phyloP scores from a whole-genome alignment of 2,888 invertebrate species.

The Dorcus parallelipipedus region DNA sequence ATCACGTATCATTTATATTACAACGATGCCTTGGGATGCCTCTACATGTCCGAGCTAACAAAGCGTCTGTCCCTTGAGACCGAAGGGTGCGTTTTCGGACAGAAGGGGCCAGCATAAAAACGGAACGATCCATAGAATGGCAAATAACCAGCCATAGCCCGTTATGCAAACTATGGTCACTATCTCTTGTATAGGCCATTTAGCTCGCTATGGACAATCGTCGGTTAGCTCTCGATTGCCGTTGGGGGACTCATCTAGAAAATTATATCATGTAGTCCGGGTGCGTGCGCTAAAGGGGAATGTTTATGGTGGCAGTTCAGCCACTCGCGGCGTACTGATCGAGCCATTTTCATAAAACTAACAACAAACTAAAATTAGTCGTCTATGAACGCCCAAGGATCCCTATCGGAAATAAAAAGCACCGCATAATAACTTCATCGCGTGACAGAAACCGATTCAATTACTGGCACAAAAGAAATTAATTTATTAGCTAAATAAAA shows the following conservation, averaged over 20 bases:
- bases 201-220: conserved; percentile 45
- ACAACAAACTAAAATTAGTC: conserved; percentile 40
- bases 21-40: conserved; percentile 26
- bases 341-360: conserved; percentile 46
- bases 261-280: conserved; percentile 42
- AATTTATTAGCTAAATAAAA: not conserved
- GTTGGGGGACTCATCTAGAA: conserved; percentile 41
- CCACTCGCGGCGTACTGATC: conserved; percentile 45
- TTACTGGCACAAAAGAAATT: not conserved
- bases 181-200: conserved; percentile 45
- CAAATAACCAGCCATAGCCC: conserved; percentile 40
- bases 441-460: not conserved
- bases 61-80: conserved; percentile 6
- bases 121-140: conserved; percentile 44
- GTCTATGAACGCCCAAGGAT: conserved; percentile 5
- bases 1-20: conserved; percentile 47
- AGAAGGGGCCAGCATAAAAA: conserved; percentile 43
- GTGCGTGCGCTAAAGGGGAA: conserved; percentile 40
- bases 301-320: conserved; percentile 42
- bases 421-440: not conserved
- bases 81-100: conserved; percentile 4
- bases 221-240: conserved; percentile 43
- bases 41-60: conserved; percentile 23
- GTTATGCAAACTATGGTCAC: conserved; percentile 48
- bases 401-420: not conserved